These are phyloP conservation scores for Platycercus adscitus DNA, from an alignment of 2,113 vertebrate species.

Conservation along the genomic window DNA sequence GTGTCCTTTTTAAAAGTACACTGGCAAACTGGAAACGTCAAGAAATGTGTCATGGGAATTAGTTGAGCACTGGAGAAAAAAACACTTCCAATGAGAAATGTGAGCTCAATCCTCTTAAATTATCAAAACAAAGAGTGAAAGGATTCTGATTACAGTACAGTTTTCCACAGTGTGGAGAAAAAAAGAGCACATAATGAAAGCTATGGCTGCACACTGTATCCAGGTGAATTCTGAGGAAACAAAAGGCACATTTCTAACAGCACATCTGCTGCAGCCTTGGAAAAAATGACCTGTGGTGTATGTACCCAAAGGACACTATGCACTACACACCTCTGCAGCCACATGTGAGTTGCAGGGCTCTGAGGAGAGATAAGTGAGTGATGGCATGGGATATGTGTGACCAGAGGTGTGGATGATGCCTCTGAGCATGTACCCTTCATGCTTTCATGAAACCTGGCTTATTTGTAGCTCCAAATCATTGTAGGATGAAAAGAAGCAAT, in stretches of 20 bases:
- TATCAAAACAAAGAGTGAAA: background rate
- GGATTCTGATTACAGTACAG: background rate
- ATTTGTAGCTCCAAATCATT: background rate
- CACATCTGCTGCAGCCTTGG: background rate
- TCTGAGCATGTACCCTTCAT: background rate
- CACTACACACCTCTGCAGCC: background rate
- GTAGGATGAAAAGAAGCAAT: background rate
- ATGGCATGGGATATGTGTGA: rapidly evolving
- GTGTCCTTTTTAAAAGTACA: background rate
- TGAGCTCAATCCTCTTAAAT: background rate
- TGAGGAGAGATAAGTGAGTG: background rate
- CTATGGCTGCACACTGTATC: background rate
- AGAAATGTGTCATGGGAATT: background rate
- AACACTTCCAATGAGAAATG: background rate
- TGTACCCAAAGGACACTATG: background rate
- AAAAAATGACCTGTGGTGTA: background rate
- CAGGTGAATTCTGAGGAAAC: background rate
- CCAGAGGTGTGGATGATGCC: background rate
- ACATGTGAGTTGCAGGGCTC: background rate
- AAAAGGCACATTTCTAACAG: background rate
- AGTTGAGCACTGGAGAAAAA: background rate
- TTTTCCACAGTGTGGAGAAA: background rate
- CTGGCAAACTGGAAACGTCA: background rate
- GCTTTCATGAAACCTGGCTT: background rate
- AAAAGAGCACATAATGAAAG: background rate